Evolutionary conservation across 1,140 invertebrate genomes (phyloP).

Genomic region (Himalopsyche phryganea): DNA sequence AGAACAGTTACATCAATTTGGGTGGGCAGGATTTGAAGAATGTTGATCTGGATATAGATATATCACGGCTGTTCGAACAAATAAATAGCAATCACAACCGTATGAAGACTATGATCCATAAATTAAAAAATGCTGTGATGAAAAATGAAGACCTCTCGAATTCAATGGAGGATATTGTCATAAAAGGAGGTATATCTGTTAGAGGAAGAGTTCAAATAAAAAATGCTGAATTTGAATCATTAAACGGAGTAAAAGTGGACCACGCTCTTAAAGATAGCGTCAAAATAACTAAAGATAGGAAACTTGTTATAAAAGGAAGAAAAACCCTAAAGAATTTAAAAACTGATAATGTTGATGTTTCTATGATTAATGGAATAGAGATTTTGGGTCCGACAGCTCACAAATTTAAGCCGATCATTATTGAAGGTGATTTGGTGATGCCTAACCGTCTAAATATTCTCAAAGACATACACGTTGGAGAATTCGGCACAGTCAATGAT

Average conservation of each 20-base stretch:
- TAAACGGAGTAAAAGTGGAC: conserved; percentile 26
- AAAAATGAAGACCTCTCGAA: conserved; percentile 21
- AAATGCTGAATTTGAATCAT: conserved; percentile 9
- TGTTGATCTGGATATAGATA: conserved; percentile 19
- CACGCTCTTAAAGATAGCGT: conserved; percentile 17
- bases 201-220: conserved; percentile 36
- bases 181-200: conserved; percentile 34
- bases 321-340: conserved; percentile 30
- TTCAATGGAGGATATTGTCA: conserved; percentile 9
- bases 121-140: conserved; percentile 17
- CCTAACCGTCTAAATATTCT: conserved; percentile 22
- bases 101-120: conserved; percentile 20
- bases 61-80: conserved; percentile 10
- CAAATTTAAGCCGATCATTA: conserved; percentile 4
- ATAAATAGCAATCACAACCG: conserved; percentile 24
- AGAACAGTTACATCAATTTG: conserved; percentile 15
- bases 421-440: conserved; percentile 24
- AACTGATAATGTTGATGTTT: conserved; percentile 30
- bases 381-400: conserved; percentile 7
- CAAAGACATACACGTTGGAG: conserved; percentile 19
- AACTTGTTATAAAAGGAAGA: conserved; percentile 24
- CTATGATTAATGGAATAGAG: conserved; percentile 29
- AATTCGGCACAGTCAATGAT: conserved; percentile 25
- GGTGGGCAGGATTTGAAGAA: conserved; percentile 21
- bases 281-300: conserved; percentile 21